Percentiles rank a stretch among this genome's conserved stretches.
Conservation (phyloP, 2,797 vertebrate species). For the Glyptemys insculpta region DNA sequence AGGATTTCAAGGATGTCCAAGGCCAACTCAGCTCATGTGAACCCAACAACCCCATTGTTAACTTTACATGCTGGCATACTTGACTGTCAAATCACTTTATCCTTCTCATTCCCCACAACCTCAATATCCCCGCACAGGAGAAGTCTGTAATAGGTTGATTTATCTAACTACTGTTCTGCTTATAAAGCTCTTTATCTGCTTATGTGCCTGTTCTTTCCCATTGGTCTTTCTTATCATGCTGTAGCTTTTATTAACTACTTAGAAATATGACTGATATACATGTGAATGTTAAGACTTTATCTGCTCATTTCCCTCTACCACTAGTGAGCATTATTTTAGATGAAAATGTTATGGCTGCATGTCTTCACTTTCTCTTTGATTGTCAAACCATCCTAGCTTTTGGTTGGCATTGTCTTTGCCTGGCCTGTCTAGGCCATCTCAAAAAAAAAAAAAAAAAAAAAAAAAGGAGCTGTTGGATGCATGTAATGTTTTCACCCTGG, state of each 20-base stretch:
- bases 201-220: not conserved
- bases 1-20: not conserved
- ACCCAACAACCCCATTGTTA: not conserved
- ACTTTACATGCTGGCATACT: not conserved
- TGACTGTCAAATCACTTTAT: not conserved
- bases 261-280: not conserved
- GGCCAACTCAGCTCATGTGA: not conserved
- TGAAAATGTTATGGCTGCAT: not conserved
- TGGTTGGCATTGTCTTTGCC: not conserved
- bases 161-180: constrained; percentile 17
- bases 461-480: not conserved
- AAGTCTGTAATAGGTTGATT: constrained; percentile 13
- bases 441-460: not conserved
- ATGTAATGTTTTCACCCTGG: not conserved
- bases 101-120: not conserved
- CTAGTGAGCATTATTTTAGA: constrained; percentile 6
- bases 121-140: not conserved
- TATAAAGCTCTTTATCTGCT: not conserved
- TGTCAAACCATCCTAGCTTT: not conserved
- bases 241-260: not conserved
- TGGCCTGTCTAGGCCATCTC: not conserved
- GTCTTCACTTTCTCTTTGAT: not conserved
- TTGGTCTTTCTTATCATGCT: fast-evolving
- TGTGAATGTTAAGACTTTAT: not conserved
- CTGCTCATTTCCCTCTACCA: not conserved